phyloP scores from a whole-genome alignment of 2,888 invertebrate species.

The Tribolium freemani region DNA sequence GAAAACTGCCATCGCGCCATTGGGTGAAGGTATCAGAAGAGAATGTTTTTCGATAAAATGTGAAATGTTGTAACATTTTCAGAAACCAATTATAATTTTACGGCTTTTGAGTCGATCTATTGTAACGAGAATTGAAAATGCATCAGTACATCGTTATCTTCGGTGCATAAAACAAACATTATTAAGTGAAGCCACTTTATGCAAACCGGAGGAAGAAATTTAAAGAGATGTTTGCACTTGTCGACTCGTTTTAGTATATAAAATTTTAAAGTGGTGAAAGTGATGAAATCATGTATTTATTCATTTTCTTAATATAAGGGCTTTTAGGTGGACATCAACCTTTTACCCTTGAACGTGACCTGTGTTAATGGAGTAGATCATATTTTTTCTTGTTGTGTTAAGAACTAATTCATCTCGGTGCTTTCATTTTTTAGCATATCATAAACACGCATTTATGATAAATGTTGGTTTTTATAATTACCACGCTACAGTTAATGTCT shows the following conservation, averaged over 20 bases:
- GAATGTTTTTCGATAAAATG: constrained; percentile 3
- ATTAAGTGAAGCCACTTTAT: neutral
- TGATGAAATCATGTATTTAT: constrained; percentile 1
- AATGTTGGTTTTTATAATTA: constrained; percentile 34
- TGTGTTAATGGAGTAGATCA: constrained; percentile 27
- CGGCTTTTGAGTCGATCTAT: neutral
- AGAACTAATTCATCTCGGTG: constrained; percentile 26
- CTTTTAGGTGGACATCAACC: constrained; percentile 7
- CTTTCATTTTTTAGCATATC: constrained; percentile 33
- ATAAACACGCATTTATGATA: constrained; percentile 39
- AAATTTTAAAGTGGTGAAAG: constrained; percentile 6
- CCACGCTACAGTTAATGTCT: constrained; percentile 8
- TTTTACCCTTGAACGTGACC: constrained; percentile 9
- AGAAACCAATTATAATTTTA: neutral
- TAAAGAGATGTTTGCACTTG: neutral
- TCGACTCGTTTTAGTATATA: neutral
- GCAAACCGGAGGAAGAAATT: neutral
- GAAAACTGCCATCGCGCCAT: constrained; percentile 16
- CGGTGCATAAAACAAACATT: neutral
- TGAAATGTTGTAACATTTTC: neutral
- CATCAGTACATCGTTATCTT: neutral
- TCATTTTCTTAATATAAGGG: neutral
- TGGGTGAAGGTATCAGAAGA: neutral
- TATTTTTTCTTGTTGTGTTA: constrained; percentile 29
- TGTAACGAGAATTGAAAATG: neutral